Percentiles rank a stretch among this genome's conserved stretches.
Evolutionary conservation across 2,113 vertebrate genomes (phyloP).

Genomic region (Mystacornis crossleyi): DNA sequence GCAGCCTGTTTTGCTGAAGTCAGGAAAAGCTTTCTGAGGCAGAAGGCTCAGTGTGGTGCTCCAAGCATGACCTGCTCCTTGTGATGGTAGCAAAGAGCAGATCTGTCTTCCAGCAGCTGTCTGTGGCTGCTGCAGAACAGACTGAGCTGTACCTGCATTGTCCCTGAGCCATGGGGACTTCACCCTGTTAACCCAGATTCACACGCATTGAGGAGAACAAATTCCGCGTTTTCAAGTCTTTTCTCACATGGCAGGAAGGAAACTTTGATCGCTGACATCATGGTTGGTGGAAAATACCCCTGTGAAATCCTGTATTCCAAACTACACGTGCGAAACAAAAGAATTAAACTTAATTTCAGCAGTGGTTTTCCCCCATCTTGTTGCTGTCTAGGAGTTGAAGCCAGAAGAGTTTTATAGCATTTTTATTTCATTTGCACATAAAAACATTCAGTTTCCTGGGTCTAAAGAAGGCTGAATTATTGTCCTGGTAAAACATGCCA

Average conservation of each 20-base stretch:
- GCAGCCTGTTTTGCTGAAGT: constrained; percentile 5
- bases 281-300: neutral
- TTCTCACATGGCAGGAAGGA: neutral
- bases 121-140: neutral
- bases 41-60: neutral
- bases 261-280: neutral
- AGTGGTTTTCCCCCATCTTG: neutral
- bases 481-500: neutral
- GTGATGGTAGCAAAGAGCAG: neutral
- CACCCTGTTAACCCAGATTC: neutral
- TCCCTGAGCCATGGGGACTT: neutral
- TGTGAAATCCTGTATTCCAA: neutral
- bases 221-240: neutral
- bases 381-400: neutral
- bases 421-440: neutral
- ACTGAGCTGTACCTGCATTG: neutral
- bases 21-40: neutral
- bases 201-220: accelerated
- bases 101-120: neutral
- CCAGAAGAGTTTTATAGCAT: neutral
- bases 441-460: neutral
- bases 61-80: neutral
- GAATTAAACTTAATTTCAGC: no score
- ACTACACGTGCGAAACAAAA: neutral
- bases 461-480: neutral